These are phyloP conservation scores for Xiphophorus maculatus DNA, from an alignment of 2,113 vertebrate genomes.

Conservation along the genomic window DNA sequence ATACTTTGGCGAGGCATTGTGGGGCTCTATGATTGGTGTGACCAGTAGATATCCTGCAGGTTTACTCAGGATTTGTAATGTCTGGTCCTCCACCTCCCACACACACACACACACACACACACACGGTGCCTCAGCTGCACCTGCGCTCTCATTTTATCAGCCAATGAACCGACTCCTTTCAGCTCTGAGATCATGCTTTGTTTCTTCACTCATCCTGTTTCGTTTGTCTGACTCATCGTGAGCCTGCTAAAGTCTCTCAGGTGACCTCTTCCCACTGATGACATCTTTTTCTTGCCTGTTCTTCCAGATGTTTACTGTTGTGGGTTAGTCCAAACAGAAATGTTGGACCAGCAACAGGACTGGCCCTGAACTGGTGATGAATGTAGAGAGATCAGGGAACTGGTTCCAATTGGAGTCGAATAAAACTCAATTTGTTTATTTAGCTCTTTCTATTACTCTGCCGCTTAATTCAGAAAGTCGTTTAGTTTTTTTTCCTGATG, in stretches of 20 bases:
- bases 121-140: not conserved
- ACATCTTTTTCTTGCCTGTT: slow-evolving; percentile 5
- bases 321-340: slow-evolving; percentile 7
- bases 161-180: not conserved
- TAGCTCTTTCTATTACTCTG: not conserved
- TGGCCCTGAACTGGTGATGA: not conserved
- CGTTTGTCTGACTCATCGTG: not conserved
- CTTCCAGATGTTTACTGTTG: not conserved
- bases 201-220: slow-evolving; percentile 2
- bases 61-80: slow-evolving; percentile 63
- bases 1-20: too few species aligned
- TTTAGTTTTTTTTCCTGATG: slow-evolving; percentile 29
- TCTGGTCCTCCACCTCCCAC: slow-evolving; percentile 39
- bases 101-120: not conserved
- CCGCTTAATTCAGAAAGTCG: not conserved
- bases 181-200: not conserved
- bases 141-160: slow-evolving; percentile 5
- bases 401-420: slow-evolving; percentile 2
- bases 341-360: slow-evolving; percentile 1
- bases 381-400: slow-evolving; percentile 7
- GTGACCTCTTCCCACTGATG: slow-evolving; percentile 1
- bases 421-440: slow-evolving; percentile 21
- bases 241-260: not conserved
- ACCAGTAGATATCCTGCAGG: slow-evolving; percentile 55
- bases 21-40: slow-evolving; percentile 23